These are phyloP conservation scores for Caenorhabditis sp. DNA, from an alignment of 2,888 invertebrate species.

Conservation along the genomic window DNA sequence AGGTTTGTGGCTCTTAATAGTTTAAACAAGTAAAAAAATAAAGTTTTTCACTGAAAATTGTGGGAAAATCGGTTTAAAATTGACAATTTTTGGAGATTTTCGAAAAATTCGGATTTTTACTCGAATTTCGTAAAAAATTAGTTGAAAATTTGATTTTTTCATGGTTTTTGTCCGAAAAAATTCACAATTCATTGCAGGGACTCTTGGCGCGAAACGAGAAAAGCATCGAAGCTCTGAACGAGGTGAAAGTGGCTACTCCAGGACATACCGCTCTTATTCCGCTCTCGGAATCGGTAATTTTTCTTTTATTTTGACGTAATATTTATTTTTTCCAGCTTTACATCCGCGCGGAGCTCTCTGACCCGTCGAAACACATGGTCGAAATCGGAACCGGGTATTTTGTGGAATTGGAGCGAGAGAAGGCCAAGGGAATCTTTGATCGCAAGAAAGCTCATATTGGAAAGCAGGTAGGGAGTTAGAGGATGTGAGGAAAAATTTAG, in stretches of 20 bases:
- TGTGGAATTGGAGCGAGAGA: constrained; percentile 91
- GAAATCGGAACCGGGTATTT: constrained; percentile 98
- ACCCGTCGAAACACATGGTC: constrained; percentile 92
- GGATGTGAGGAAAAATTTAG: too few species aligned
- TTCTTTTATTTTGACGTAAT: background rate
- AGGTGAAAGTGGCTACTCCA: constrained; percentile 46
- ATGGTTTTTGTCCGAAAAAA: background rate
- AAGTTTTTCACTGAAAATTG: background rate
- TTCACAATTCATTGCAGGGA: constrained; percentile 84
- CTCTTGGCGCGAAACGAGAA: constrained; percentile 88
- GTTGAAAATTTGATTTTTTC: background rate
- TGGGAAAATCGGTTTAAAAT: constrained; percentile 8
- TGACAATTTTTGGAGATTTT: background rate
- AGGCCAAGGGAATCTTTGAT: constrained; percentile 94
- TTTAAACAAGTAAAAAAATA: too few species aligned
- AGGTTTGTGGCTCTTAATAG: constrained; percentile 85
- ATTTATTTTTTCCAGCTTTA: constrained; percentile 88
- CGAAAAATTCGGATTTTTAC: background rate
- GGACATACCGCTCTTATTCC: constrained; percentile 89
- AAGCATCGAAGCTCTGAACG: constrained; percentile 87
- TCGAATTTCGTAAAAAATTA: background rate
- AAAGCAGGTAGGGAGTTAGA: constrained; percentile 88
- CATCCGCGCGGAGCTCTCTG: constrained; percentile 92
- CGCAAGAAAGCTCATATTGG: constrained; percentile 93
- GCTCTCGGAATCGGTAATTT: constrained; percentile 90